These are phyloP conservation scores for Chalcis sispes DNA, from an alignment of 2,888 invertebrate genomes.

Conservation along the genomic window DNA sequence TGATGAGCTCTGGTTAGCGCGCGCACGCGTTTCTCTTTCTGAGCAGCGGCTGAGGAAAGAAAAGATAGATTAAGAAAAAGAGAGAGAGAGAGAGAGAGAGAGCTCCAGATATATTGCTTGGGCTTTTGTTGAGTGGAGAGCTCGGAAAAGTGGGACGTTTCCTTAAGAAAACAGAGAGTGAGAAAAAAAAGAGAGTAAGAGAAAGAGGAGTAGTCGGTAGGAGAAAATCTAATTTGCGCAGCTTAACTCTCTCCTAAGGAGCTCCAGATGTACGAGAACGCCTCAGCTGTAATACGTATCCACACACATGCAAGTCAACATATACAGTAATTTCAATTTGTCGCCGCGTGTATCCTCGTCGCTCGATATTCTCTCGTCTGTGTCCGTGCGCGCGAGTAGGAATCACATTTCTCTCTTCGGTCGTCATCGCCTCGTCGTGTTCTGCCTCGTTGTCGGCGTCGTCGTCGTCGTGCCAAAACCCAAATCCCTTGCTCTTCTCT, in stretches of 20 bases:
- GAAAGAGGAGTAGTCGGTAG: constrained; percentile 59
- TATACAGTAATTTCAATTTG: constrained; percentile 72
- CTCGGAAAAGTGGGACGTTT: constrained; percentile 11
- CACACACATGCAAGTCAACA: constrained; percentile 50
- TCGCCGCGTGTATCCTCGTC: no score
- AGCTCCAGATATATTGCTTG: no score
- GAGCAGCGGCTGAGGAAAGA: no score
- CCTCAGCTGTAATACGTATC: background rate
- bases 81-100: no score
- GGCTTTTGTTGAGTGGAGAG: constrained; percentile 16
- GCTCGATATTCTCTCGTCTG: no score
- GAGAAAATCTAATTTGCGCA: constrained; percentile 74
- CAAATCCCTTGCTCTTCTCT: constrained; percentile 12
- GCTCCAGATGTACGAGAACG: constrained; percentile 64
- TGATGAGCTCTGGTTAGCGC: constrained; percentile 5
- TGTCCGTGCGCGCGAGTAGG: no score
- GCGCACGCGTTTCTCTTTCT: no score
- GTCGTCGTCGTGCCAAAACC: constrained; percentile 33
- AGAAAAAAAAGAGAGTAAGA: no score
- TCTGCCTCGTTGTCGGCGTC: constrained; percentile 29
- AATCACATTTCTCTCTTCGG: no score
- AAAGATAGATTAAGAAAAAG: no score
- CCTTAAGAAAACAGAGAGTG: no score
- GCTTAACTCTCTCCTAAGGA: constrained; percentile 69
- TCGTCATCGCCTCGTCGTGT: constrained; percentile 5